phyloP scores from a whole-genome alignment of 2,888 invertebrate genomes.

The Yponomeuta evonymella region DNA sequence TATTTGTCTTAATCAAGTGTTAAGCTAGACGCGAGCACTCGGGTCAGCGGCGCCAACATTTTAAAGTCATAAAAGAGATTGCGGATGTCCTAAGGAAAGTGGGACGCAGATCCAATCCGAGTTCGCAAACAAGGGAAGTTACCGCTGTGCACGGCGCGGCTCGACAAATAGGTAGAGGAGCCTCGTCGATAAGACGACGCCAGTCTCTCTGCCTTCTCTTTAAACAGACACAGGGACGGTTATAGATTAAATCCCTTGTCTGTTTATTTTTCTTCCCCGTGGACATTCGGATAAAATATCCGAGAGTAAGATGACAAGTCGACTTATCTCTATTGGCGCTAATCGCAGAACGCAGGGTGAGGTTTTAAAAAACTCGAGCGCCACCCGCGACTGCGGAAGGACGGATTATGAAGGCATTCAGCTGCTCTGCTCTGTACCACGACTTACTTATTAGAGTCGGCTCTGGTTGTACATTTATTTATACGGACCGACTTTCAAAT shows the following conservation, averaged over 20 bases:
- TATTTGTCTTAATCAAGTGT: constrained; percentile 33
- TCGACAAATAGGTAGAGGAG: constrained; percentile 56
- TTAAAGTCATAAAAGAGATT: constrained; percentile 72
- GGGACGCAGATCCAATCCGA: constrained; percentile 72
- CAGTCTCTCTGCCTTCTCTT: constrained; percentile 65
- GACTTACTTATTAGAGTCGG: constrained; percentile 61
- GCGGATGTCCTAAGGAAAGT: constrained; percentile 68
- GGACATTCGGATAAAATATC: constrained; percentile 52
- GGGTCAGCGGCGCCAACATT: constrained; percentile 54
- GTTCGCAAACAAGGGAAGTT: constrained; percentile 75
- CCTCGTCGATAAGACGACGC: constrained; percentile 64
- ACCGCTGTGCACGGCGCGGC: constrained; percentile 43
- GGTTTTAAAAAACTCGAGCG: constrained; percentile 52
- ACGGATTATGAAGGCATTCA: constrained; percentile 62
- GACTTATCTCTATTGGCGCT: constrained; percentile 55
- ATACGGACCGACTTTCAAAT: no score
- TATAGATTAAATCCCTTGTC: constrained; percentile 64
- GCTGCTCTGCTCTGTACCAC: constrained; percentile 36
- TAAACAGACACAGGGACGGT: constrained; percentile 68
- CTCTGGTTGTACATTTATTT: constrained; percentile 60
- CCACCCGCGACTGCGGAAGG: constrained; percentile 41
- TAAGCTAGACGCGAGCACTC: constrained; percentile 32
- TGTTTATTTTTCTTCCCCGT: constrained; percentile 61
- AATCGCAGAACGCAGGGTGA: constrained; percentile 53
- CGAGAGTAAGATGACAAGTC: constrained; percentile 54